Base-by-base conservation (phyloP, 2,113 vertebrate species). In the Daubentonia madagascariensis region DNA sequence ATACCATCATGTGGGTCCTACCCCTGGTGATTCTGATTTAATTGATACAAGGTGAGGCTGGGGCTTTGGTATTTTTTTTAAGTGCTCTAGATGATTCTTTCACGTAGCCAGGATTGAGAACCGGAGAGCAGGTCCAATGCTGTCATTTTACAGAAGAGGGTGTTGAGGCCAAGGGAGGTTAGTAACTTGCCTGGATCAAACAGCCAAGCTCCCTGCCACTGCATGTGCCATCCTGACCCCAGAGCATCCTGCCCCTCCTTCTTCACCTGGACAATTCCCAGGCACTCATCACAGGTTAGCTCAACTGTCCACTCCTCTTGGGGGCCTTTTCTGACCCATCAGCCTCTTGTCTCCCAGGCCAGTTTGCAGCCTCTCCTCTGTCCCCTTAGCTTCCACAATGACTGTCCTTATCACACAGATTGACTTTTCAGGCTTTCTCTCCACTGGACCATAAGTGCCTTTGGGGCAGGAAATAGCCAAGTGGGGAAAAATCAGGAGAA, bases 61-160 rank as follows among this genome's bases (percentile, higher is more conserved):
- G 20, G 67, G 10, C 32, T 93, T 61, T 76, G 50, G 18, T 54
- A 12, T 50, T n/a, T 50, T 37, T 70, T 50, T 72, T 43, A 35
- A 45, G n/a, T 43, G 61, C 1, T 22, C 20, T 1, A 43, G 48
- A 61, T 67, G 7, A 40, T 45, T 67, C 4, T 50, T 25, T 13
- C 13, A 22, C 54, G 32, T 54, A 73, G 10, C 28, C 9, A 22
- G 87, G 52, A 65, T 12, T 30, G 35, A 85, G 72, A 50, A 63
- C 22, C 32, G n/a, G 18, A 43, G 48, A 68, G 25, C 30, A 25
- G 45, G 35, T 73, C 72, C 0, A 0, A 35, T 0, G 0, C 45
- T 83, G 28, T 85, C 79, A 61, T 32, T 50, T 84, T 75, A 52
- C 16, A 32, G 79, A 50, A 50, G 45, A 48, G 59, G 25, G n/a